These are phyloP conservation scores for Addax nasomaculatus DNA, from an alignment of 2,113 vertebrate species.

Conservation along the genomic window DNA sequence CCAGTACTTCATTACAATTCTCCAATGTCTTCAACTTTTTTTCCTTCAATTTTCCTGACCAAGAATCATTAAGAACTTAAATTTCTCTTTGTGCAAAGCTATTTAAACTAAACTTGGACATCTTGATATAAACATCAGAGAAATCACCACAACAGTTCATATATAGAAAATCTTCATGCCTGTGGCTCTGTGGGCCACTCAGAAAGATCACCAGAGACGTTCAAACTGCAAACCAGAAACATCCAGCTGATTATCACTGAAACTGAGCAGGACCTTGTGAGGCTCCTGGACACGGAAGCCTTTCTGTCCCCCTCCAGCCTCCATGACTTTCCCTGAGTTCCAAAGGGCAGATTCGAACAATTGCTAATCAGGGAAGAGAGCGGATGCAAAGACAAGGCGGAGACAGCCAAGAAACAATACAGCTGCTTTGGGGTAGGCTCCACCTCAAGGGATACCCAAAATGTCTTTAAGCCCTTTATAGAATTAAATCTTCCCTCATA, in stretches of 20 bases:
- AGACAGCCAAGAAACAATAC: not conserved
- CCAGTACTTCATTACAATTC: not conserved
- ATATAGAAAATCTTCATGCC: not conserved
- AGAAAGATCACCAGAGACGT: not conserved
- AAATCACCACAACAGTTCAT: not conserved
- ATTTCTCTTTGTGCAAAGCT: not conserved
- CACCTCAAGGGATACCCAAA: not conserved
- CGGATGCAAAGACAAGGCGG: not conserved
- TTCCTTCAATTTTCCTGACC: not conserved
- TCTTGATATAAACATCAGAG: not conserved
- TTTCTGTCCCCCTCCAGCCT: not conserved
- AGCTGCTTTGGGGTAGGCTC: not conserved
- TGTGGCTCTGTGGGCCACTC: not conserved
- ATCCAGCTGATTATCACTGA: not conserved
- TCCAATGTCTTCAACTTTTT: not conserved
- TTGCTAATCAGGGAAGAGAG: not conserved
- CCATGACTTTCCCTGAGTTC: not conserved
- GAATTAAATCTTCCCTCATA: not conserved
- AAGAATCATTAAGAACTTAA: not conserved
- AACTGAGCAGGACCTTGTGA: not conserved
- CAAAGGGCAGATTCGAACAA: not conserved
- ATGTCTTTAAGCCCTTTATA: not conserved
- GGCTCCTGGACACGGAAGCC: not conserved
- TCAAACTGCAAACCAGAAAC: not conserved
- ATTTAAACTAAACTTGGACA: not conserved